Conservation (phyloP, 2,797 vertebrate genomes). For the Bryconaethiops microstoma region DNA sequence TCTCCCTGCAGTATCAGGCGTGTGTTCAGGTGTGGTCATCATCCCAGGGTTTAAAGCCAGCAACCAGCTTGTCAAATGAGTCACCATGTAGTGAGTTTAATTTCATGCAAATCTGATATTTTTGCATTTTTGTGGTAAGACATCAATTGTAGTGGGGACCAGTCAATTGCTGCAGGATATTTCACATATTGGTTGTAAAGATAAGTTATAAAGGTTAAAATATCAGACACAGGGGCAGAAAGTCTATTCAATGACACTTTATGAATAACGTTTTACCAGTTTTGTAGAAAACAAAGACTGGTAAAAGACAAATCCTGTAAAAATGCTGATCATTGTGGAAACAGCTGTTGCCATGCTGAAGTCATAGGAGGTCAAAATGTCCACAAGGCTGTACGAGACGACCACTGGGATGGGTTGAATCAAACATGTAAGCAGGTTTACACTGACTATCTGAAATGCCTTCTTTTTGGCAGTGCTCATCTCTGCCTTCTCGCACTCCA, state of each 20-base stretch:
- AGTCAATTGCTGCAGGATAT: no score
- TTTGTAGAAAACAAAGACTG: not conserved
- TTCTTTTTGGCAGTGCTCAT: not conserved
- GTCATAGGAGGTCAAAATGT: not conserved
- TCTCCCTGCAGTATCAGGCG: no score
- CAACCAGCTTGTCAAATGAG: no score
- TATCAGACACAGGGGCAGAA: no score
- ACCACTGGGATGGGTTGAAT: not conserved
- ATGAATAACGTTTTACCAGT: not conserved
- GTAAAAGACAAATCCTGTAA: not conserved
- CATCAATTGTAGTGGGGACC: no score
- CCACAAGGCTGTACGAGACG: not conserved
- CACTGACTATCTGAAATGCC: not conserved
- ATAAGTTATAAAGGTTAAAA: no score
- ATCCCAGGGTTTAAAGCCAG: no score
- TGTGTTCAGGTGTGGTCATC: no score
- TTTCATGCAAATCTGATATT: no score
- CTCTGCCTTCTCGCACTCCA: not conserved
- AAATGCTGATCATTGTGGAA: not conserved
- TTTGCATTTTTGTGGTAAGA: no score
- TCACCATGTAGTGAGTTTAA: no score
- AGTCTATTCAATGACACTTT: not conserved
- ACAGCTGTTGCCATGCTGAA: not conserved
- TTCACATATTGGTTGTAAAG: no score
- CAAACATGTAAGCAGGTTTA: not conserved